Evolutionary conservation across 2,888 invertebrate genomes (phyloP), one percentile per base, ranked within the genome.

Genomic region (Seladonia tumulorum): DNA sequence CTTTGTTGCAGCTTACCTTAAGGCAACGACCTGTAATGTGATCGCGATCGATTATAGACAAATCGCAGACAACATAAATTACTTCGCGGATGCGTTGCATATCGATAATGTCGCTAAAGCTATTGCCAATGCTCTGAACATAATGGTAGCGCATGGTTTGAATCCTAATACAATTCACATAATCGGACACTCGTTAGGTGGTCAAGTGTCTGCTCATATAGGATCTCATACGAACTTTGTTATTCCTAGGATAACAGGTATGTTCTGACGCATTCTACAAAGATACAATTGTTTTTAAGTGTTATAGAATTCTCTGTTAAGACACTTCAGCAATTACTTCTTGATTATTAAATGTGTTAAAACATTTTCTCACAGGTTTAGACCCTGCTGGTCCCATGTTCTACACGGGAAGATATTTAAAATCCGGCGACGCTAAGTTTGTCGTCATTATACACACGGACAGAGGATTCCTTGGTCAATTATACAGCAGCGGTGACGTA

Each of bases 401-500:
- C 92, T 95, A 96, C 89, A 92, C 95, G 2, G 77, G 95, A 0
- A 93, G 93, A 0, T 94, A 94, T 0, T 90, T 96, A 60, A 71
- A 89, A 0, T 3, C 89, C 0, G 35, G 88, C 0, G 96, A 96
- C 78, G 96, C 96, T 0, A 29, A 39, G 0, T 96, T 96, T 86
- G 96, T 96, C 45, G 96, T 96, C 89, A 92, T 95, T 1, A 94
- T 96, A 70, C 96, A 96, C 90, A 96, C 96, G 0, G 96, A 96
- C 87, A 94, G 92, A 0, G 95, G 95, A 0, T 89, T 94, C 35
- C 95, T 93, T 81, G 96, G 96, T 0, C 90, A 94, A 0, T 93
- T 94, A 0, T 53, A 82, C 1, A 73, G 73, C 12, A 29, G 3
- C 90, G 96, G 95, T 0, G 95, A 94, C 47, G 96, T 92, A 0